A percentile compares a stretch with the other conserved stretches of the same genome.
These are phyloP conservation scores for Cherax destructor DNA, from an alignment of 1,140 invertebrate species.

Conservation along the genomic window DNA sequence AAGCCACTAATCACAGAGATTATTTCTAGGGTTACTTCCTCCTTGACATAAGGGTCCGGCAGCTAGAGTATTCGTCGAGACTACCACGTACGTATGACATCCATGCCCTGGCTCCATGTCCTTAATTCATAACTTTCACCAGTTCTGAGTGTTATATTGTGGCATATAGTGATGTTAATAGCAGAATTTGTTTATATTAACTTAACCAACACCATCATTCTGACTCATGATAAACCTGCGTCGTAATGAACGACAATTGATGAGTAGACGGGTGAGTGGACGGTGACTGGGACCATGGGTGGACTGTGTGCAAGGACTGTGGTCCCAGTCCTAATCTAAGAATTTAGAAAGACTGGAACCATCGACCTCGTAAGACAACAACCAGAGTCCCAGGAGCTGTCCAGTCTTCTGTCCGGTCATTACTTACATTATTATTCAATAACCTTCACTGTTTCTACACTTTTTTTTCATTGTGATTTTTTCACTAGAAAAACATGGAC, in stretches of 20 bases:
- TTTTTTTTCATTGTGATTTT: not conserved
- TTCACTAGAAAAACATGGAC: not conserved
- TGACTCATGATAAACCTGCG: too few species aligned
- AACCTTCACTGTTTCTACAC: not conserved
- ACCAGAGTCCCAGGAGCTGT: too few species aligned
- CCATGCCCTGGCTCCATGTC: conserved; percentile 47
- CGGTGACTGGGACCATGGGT: too few species aligned
- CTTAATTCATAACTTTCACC: not conserved
- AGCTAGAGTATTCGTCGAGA: conserved; percentile 22
- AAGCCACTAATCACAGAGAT: conserved; percentile 80
- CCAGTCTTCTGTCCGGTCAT: too few species aligned
- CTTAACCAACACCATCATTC: too few species aligned
- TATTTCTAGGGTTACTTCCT: conserved; percentile 77
- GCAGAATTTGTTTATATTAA: not conserved
- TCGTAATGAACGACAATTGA: too few species aligned
- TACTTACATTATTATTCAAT: too few species aligned
- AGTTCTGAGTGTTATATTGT: not conserved
- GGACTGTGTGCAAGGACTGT: too few species aligned
- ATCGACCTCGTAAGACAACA: too few species aligned
- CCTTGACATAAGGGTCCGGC: conserved; percentile 56
- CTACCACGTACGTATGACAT: conserved; percentile 53
- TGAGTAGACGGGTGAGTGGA: too few species aligned
- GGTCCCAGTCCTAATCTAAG: too few species aligned
- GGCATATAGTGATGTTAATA: not conserved
- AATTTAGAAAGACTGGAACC: too few species aligned